phyloP scores from a whole-genome alignment of 2,888 invertebrate species.

The Liopterus haemorrhoidalis region DNA sequence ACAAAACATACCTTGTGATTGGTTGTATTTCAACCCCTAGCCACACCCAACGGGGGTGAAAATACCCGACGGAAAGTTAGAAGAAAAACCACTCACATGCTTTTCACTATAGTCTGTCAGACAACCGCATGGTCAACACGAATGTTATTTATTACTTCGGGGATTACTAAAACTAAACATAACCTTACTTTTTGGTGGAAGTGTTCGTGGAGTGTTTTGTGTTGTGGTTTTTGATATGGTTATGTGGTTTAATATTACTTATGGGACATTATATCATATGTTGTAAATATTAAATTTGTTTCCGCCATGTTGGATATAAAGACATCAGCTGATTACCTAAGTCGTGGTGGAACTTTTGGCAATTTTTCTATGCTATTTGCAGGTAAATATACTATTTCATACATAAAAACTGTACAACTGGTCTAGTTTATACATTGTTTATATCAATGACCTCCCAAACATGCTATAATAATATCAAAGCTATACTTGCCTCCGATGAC shows the following conservation, averaged over 20 bases:
- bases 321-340: constrained; percentile 84
- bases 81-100: constrained; percentile 43
- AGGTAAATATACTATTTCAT: no score
- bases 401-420: no score
- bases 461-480: no score
- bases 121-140: constrained; percentile 5
- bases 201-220: no score
- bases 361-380: constrained; percentile 94
- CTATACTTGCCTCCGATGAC: no score
- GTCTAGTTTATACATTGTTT: constrained; percentile 3
- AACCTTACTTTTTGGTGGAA: no score
- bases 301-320: constrained; percentile 81
- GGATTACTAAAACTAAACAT: no score
- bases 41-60: constrained; percentile 35
- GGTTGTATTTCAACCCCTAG: constrained; percentile 36
- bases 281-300: constrained; percentile 11
- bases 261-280: no score
- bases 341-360: constrained; percentile 86
- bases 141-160: no score
- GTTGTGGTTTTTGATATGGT: no score
- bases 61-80: constrained; percentile 19
- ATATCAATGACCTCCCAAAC: no score
- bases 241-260: no score
- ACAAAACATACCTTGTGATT: constrained; percentile 41
- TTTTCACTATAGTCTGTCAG: constrained; percentile 10